Base-by-base conservation (phyloP, 1,140 invertebrate species). In the Centruroides vittatus region DNA sequence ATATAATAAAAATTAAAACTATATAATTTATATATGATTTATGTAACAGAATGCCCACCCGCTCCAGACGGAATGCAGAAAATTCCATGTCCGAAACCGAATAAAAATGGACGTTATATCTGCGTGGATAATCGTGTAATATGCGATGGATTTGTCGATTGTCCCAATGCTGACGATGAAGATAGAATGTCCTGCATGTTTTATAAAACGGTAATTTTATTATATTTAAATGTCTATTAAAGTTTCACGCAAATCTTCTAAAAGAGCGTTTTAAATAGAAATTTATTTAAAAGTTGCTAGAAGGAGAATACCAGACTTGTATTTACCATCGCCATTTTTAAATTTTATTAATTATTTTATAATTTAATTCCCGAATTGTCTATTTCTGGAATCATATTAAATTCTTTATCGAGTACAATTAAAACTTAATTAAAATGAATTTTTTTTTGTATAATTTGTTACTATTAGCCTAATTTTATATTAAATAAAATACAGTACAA, bases 91-190 rank as follows among this genome's bases (percentile, higher is more conserved):
- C 91, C 90, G 11, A 87, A 86, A 23, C 85, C 89, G 1, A 90
- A 94, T 75, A 75, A 83, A 63, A 86, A 89, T 75, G 89, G 90
- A 51, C 81, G 90, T 66, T 94, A 92, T 75, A 83, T 88, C 63
- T 95, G 91, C 78, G 93, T 95, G 75, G 90, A 93, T 75, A 90
- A 93, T 77, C 89, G 93, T 74, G 88, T 90, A 59, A 81, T 95
- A 41, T 94, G 90, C 76, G 89, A 94, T 73, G 89, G 89, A 54
- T 93, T 91, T 77, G 85, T 90, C 70, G 89, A 94, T 78, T 94
- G 92, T 76, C 90, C 90, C 35, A 83, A 82, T 63, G 89, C 85
- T 57, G 90, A 93, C 73, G 91, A 94, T 72, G 91, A 94, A 74
- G 89, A 94, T 70, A 78, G 88, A 71, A 89, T 60, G 73, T 85